A percentile compares a stretch with the other conserved stretches of the same genome.
These are phyloP conservation scores for Macrocentrus cingulum DNA, from an alignment of 1,140 invertebrate species.

Conservation along the genomic window DNA sequence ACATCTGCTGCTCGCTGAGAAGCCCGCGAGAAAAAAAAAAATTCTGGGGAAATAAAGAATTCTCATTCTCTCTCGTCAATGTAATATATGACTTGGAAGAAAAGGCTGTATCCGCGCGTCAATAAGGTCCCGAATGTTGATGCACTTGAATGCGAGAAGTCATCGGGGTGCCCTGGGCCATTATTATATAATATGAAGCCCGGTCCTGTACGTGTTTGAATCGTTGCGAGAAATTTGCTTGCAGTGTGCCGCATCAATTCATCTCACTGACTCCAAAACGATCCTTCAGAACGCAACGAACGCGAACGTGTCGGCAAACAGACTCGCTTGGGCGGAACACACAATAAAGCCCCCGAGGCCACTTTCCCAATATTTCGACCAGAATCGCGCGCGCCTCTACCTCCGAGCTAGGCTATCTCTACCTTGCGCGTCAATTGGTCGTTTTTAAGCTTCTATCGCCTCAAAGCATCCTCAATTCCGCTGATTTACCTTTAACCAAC, in stretches of 20 bases:
- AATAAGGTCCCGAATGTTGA: slow-evolving; percentile 13
- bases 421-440: not conserved
- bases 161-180: slow-evolving; percentile 14
- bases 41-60: not conserved
- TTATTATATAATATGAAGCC: no score
- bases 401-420: not conserved
- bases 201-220: no score
- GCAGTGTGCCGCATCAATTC: slow-evolving; percentile 18
- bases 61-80: not conserved
- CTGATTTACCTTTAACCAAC: no score
- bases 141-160: slow-evolving; percentile 15
- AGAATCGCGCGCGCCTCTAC: slow-evolving; percentile 1
- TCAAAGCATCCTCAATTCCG: no score
- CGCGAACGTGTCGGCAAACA: slow-evolving; percentile 55
- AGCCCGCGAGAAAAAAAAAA: no score
- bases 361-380: slow-evolving; percentile 9
- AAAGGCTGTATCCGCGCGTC: not conserved
- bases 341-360: slow-evolving; percentile 10
- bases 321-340: slow-evolving; percentile 48
- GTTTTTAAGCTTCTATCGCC: no score
- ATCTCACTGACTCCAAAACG: slow-evolving; percentile 54
- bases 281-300: slow-evolving; percentile 53
- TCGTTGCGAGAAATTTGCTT: no score
- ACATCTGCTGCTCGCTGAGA: slow-evolving; percentile 8
- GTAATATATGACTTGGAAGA: slow-evolving; percentile 6